Evolutionary conservation across 2,797 vertebrate genomes (phyloP).

Genomic region (Microctenopoma steveboyesi): DNA sequence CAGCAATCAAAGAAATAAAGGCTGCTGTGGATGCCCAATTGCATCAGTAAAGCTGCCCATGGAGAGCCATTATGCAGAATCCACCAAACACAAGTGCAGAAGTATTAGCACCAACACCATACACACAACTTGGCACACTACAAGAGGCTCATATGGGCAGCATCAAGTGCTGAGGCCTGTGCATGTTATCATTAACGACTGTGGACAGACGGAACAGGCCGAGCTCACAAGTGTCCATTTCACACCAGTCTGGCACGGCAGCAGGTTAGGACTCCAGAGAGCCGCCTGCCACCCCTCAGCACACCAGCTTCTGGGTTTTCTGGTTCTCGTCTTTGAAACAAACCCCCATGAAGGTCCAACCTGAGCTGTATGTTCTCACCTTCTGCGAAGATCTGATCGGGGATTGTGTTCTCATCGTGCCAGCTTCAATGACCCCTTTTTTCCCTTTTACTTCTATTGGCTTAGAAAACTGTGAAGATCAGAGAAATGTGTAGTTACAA

Average conservation of each 20-base stretch:
- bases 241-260: conserved; percentile 70
- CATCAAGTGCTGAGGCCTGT: conserved; percentile 59
- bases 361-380: conserved; percentile 62
- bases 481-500: conserved; percentile 17
- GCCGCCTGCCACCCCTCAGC: conserved; percentile 49
- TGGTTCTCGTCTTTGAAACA: conserved; percentile 71
- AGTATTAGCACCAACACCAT: conserved; percentile 51
- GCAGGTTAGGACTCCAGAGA: conserved; percentile 59
- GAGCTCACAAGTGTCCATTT: conserved; percentile 76
- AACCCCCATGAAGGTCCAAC: conserved; percentile 55
- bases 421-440: conserved; percentile 7
- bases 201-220: conserved; percentile 72
- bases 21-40: neutral
- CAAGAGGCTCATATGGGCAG: conserved; percentile 61
- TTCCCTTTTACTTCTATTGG: neutral
- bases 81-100: conserved; percentile 23
- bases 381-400: conserved; percentile 53
- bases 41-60: neutral
- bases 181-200: conserved; percentile 78
- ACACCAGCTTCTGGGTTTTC: conserved; percentile 59
- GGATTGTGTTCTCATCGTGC: conserved; percentile 38
- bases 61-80: conserved; percentile 16
- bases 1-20: conserved; percentile 8
- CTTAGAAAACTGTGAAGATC: neutral
- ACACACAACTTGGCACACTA: conserved; percentile 68